These are phyloP conservation scores for Drosophila kepulauana DNA, from an alignment of 1,140 invertebrate species.

Conservation along the genomic window DNA sequence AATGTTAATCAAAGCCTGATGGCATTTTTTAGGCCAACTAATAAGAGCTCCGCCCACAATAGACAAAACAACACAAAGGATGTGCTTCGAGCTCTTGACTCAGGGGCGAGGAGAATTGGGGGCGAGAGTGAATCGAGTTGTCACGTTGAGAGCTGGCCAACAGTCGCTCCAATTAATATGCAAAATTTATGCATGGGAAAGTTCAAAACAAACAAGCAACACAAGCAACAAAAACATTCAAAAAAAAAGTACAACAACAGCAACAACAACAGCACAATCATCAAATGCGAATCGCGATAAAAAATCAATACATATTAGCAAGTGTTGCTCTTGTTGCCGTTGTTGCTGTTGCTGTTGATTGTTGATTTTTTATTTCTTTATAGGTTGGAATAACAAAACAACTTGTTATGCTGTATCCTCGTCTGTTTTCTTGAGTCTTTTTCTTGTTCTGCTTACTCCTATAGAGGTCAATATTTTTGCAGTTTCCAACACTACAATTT, in stretches of 20 bases:
- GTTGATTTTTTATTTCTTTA: not conserved
- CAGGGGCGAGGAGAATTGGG: too few relatives aligned
- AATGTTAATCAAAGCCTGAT: slow-evolving; percentile 82
- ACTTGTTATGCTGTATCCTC: slow-evolving; percentile 3
- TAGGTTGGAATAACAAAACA: not conserved
- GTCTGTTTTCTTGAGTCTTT: not conserved
- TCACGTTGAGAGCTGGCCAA: slow-evolving; percentile 25
- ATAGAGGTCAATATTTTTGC: not conserved
- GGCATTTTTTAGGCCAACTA: slow-evolving; percentile 74
- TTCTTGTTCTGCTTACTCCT: not conserved
- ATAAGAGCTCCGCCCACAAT: slow-evolving; percentile 36
- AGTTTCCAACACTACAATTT: too few relatives aligned
- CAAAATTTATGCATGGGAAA: slow-evolving; percentile 83
- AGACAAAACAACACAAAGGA: slow-evolving; percentile 4
- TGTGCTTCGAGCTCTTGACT: not conserved
- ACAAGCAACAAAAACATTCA: slow-evolving; percentile 26
- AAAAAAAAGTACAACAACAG: slow-evolving; percentile 13
- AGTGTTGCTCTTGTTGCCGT: slow-evolving; percentile 15
- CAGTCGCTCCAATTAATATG: slow-evolving; percentile 78
- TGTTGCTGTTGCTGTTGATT: not conserved
- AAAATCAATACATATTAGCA: slow-evolving; percentile 78
- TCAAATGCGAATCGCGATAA: slow-evolving; percentile 39
- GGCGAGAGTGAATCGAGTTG: not conserved
- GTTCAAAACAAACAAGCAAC: slow-evolving; percentile 76
- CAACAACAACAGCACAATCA: slow-evolving; percentile 12